Percentiles rank a stretch among this genome's conserved stretches.
These are phyloP conservation scores for Leptopterna dolabrata DNA, from an alignment of 2,888 invertebrate species.

Conservation along the genomic window DNA sequence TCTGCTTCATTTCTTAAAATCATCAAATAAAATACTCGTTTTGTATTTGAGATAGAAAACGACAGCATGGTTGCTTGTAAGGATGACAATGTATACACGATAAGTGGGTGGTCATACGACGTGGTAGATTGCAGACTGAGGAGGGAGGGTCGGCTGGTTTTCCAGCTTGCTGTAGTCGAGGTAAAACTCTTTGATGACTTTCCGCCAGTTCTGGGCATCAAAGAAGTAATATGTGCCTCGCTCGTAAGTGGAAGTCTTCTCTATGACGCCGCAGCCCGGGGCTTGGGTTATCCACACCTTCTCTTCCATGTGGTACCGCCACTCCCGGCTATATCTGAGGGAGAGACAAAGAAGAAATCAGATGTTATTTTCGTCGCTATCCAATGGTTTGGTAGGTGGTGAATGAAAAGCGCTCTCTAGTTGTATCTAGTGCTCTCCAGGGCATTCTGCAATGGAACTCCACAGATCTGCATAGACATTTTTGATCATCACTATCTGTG, in stretches of 20 bases:
- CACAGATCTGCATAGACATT: too few species aligned
- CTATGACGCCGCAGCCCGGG: slow-evolving; percentile 92
- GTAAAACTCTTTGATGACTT: slow-evolving; percentile 98
- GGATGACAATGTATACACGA: slow-evolving; percentile 20
- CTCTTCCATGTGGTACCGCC: slow-evolving; percentile 99
- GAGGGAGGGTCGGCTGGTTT: slow-evolving; percentile 84
- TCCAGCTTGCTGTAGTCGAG: slow-evolving; percentile 99
- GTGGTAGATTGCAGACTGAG: slow-evolving; percentile 52
- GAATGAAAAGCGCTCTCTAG: too few species aligned
- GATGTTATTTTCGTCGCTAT: neutral
- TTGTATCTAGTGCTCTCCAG: too few species aligned
- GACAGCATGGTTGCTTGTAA: slow-evolving; percentile 36
- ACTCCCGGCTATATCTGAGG: slow-evolving; percentile 94
- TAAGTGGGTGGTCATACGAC: slow-evolving; percentile 60
- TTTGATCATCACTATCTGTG: too few species aligned
- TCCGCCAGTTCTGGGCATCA: slow-evolving; percentile 98
- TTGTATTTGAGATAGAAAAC: slow-evolving; percentile 54
- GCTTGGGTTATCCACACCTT: slow-evolving; percentile 99
- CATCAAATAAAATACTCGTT: slow-evolving; percentile 48
- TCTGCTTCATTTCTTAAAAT: slow-evolving; percentile 20
- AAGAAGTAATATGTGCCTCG: slow-evolving; percentile 99
- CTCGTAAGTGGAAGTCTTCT: slow-evolving; percentile 96
- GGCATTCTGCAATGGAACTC: too few species aligned
- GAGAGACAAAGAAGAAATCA: neutral
- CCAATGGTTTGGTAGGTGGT: too few species aligned